Percentiles rank a stretch among this genome's conserved stretches.
phyloP scores from a whole-genome alignment of 2,797 vertebrate species.

The Lagorchestes hirsutus region DNA sequence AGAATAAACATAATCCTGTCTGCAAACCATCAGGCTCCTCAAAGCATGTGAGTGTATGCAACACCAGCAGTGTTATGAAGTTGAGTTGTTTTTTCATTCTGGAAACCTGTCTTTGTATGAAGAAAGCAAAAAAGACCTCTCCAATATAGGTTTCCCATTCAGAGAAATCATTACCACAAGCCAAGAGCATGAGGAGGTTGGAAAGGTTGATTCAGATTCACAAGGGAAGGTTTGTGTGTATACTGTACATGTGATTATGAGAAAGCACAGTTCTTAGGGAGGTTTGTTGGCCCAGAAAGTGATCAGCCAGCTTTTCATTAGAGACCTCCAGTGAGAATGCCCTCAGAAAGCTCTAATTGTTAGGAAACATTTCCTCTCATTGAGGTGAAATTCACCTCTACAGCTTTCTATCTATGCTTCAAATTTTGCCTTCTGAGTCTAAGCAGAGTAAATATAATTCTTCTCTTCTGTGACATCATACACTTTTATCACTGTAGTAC shows the following conservation, averaged over 20 bases:
- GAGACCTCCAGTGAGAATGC: background rate
- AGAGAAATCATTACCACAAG: slow-evolving; percentile 1
- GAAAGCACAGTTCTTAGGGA: background rate
- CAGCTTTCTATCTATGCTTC: background rate
- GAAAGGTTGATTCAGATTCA: background rate
- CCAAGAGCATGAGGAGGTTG: background rate
- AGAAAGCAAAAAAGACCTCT: background rate
- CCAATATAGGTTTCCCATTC: background rate
- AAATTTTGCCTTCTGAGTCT: background rate
- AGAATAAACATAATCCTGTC: background rate
- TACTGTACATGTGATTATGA: background rate
- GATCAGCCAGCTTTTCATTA: background rate
- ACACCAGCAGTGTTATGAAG: background rate
- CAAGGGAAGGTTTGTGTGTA: background rate
- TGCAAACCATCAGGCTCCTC: background rate
- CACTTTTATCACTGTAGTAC: background rate
- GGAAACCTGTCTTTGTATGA: background rate
- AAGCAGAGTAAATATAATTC: background rate
- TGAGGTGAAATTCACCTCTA: background rate
- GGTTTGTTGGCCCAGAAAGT: background rate
- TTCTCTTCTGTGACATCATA: background rate
- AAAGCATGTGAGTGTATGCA: background rate
- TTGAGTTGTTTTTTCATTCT: background rate
- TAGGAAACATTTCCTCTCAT: background rate
- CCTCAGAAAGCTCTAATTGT: background rate